Evolutionary conservation across 2,113 vertebrate species (phyloP).

Genomic region (Stictonetta naevosa): DNA sequence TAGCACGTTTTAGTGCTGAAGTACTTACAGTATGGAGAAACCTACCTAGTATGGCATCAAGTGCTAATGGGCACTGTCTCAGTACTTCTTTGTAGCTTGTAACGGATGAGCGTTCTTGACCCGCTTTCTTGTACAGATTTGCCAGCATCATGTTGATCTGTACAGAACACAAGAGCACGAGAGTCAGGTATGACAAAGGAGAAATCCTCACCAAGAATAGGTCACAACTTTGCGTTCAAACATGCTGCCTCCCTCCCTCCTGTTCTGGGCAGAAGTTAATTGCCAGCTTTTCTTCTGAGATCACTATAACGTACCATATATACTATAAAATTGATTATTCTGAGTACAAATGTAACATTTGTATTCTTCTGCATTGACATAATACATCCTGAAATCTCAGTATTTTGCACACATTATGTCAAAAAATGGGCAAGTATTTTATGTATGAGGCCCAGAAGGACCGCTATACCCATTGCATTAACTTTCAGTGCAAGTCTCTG

Average conservation of each 20-base stretch:
- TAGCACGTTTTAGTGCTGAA: neutral
- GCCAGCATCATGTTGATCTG: slow-evolving; percentile 99
- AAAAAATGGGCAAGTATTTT: neutral
- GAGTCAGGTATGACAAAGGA: neutral
- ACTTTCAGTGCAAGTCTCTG: neutral
- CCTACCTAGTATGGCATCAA: slow-evolving; percentile 95
- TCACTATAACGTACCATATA: neutral
- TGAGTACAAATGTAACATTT: neutral
- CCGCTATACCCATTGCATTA: neutral
- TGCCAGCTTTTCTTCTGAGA: neutral
- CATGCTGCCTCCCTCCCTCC: neutral
- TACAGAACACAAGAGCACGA: neutral
- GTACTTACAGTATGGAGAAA: neutral
- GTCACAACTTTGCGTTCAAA: neutral
- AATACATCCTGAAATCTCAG: neutral
- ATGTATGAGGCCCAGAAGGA: neutral
- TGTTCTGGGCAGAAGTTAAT: neutral
- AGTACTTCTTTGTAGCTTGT: slow-evolving; percentile 99
- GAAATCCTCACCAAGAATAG: neutral
- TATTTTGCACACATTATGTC: neutral
- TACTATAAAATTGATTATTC: neutral
- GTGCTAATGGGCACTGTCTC: slow-evolving; percentile 93
- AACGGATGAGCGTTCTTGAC: slow-evolving; percentile 96
- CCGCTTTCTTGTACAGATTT: slow-evolving; percentile 96
- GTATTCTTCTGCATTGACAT: neutral